Evolutionary conservation across 2,888 invertebrate genomes (phyloP), one percentile per base, ranked within the genome.

Genomic region (Myopa testacea): DNA sequence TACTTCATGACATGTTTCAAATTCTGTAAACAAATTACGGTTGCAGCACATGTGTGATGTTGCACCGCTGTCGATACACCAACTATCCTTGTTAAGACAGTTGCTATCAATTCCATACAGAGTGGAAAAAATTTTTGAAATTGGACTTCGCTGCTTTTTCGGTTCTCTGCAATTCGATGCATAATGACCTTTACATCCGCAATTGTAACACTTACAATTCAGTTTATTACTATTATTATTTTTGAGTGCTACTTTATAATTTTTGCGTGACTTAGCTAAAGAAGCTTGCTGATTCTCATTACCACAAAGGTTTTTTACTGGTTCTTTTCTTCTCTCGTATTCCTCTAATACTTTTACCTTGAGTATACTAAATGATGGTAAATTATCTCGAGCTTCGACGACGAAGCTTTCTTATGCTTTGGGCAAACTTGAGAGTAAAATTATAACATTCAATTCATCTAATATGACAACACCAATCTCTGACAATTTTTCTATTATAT

Each of bases 111-210:
- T 26, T 26, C 38, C 52, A 34, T 8, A 69, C 8, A 69, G 69
- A 26, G 19, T 50, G 38, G 19, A 8, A 3, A 45, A 26, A 26
- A 52, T 50, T 45, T 52, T 52, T 26, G 52, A 50, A n/a, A 8
- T 40, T 52, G 26, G 19, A 65, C n/a, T 65, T 65, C 65, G 16
- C 60, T 60, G 60, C 19, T 60, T 69, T 34, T 67, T 16, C 14
- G 50, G 19, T 26, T 77, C 67, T 75, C 26, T 79, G 52, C 81
- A 79, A n/a, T 80, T 78, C 7, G 75, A 73, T 58, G 78, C 78
- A n/a, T 69, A 80, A 40, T 80, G 79, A 12, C 80, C 81, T 63
- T 50, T 80, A 40, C 72, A 65, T 26, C 76, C 79, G 50, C 80
- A 81, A 67, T 74, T 81, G 60, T 75, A 79, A 52, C 78, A 79